Base-by-base conservation (phyloP, 1,140 invertebrate genomes). In the Neotoxoptera formosana region DNA sequence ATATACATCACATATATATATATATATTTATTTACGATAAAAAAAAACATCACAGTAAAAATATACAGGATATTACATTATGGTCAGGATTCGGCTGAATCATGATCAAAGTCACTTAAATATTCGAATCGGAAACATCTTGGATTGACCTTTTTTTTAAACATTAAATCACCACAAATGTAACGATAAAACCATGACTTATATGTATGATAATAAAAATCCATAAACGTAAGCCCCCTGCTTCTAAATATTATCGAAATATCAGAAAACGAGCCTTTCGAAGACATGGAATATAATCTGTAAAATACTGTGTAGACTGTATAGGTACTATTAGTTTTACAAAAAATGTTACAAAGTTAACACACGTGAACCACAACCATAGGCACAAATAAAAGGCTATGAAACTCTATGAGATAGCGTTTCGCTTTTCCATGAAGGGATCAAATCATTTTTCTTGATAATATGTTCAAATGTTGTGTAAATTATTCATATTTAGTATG, bases 121-220 rank as follows among this genome's bases (percentile, higher is more conserved):
- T 56, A 89, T 41, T 25, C 51, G 34, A 89, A 56, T 89, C 88
- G 88, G 88, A 89, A 89, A 87, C 86, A 87, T 87, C 45, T 87
- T 87, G 86, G 30, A 87, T 87, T 87, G 45, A 87, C 45, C 45
- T 51, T 34, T 87, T 86, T 48, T 84, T 84, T 83, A 21, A 84
- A 45, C 36, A 84, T 45, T 41, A 84, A 41, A 45, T 14, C 83
- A 84, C 23, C 25, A 84, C 36, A 84, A 84, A 45, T 41, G 36
- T 84, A 45, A 84, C 83, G 83, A 84, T 84, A 41, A 84, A 84
- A 45, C 83, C 36, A 87, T 86, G n/a, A 87, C 17, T 21, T 83
- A 2, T 20, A 47, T 30, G 48, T 48, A 41, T 45, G 23, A 84
- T 86, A 76, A 76, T 76, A 76, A 76, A n/a, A 76, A 76, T 76